A percentile compares a stretch with the other conserved stretches of the same genome.
Conservation (phyloP, 2,888 invertebrate species). For the Orchesella flavescens region DNA sequence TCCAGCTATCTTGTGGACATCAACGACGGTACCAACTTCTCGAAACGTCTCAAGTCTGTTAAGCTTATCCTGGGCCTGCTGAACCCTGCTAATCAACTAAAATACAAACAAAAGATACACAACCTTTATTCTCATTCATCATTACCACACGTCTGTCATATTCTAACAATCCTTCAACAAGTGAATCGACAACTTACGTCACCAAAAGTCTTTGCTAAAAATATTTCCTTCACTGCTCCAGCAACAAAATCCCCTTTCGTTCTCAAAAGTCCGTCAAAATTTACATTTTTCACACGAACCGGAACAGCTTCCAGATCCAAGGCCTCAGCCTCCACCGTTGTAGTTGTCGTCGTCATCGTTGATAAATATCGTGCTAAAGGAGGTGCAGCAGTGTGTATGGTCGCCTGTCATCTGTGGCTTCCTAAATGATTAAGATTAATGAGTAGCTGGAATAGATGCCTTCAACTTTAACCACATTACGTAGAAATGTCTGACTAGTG, state of each 20-base stretch:
- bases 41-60: conserved; percentile 25
- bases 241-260: conserved; percentile 45
- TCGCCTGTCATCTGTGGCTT: too few relatives aligned
- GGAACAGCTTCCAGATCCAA: conserved; percentile 40
- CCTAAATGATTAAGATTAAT: neutral
- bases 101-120: neutral
- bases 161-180: too few relatives aligned
- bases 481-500: too few relatives aligned
- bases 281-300: conserved; percentile 26
- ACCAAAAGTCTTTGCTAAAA: conserved; percentile 34
- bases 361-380: too few relatives aligned
- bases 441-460: neutral
- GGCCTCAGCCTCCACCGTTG: conserved; percentile 17
- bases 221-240: conserved; percentile 13
- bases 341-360: neutral
- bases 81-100: conserved; percentile 21
- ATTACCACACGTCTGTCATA: neutral
- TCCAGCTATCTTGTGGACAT: conserved; percentile 11
- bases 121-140: neutral
- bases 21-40: conserved; percentile 42
- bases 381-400: too few relatives aligned
- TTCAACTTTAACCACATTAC: too few relatives aligned
- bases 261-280: conserved; percentile 38
- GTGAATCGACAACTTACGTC: conserved; percentile 16
- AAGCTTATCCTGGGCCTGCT: conserved; percentile 32